These are phyloP conservation scores for Pomatostomus ruficeps DNA, from an alignment of 2,113 vertebrate species.

Conservation along the genomic window DNA sequence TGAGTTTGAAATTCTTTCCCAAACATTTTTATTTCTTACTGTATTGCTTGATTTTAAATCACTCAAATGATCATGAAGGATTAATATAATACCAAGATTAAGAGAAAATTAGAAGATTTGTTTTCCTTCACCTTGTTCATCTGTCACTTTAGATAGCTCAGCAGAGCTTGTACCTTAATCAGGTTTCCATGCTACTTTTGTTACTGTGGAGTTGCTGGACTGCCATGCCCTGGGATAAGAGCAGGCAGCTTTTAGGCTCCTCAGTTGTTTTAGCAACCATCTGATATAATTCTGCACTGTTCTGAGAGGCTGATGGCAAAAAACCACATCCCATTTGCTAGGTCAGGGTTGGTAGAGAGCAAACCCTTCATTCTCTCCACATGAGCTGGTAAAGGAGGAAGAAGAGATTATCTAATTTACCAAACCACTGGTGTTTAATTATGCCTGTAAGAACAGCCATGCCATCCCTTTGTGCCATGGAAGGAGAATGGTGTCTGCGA, in stretches of 20 bases:
- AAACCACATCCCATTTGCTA: neutral
- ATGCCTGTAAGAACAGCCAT: neutral
- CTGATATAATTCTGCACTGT: neutral
- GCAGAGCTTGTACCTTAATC: neutral
- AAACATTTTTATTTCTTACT: neutral
- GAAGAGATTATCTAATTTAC: neutral
- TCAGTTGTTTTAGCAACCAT: neutral
- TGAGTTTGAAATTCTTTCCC: neutral
- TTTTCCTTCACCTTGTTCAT: neutral
- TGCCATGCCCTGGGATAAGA: neutral
- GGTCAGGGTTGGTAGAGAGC: neutral
- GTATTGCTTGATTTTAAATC: neutral
- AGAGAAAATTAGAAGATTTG: neutral
- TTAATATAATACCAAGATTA: neutral
- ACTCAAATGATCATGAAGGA: neutral
- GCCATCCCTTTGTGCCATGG: neutral
- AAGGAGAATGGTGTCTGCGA: neutral
- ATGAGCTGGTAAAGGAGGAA: neutral
- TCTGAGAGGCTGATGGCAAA: neutral
- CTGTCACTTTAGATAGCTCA: neutral
- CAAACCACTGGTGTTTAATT: neutral
- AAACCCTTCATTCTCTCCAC: neutral
- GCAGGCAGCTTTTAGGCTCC: neutral
- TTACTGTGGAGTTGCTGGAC: neutral
- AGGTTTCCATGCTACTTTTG: neutral